Percentiles rank a stretch among this genome's conserved stretches.
phyloP scores from a whole-genome alignment of 2,797 vertebrate species.

The Anomalospiza imberbis region DNA sequence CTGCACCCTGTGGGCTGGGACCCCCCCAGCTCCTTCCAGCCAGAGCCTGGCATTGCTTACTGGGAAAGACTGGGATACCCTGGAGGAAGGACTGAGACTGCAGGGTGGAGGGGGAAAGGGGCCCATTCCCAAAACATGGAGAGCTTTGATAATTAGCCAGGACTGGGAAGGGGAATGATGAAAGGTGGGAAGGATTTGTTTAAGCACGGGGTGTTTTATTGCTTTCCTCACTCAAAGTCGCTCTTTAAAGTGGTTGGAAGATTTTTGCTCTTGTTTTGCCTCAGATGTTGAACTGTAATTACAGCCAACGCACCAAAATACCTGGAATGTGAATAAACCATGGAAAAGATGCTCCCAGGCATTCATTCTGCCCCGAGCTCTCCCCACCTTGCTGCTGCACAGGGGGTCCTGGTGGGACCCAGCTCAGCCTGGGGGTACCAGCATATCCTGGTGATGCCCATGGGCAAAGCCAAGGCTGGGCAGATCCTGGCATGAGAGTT shows the following conservation, averaged over 20 bases:
- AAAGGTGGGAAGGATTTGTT: constrained; percentile 66
- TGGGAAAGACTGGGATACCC: not conserved
- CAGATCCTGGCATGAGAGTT: not conserved
- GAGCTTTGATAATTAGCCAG: constrained; percentile 67
- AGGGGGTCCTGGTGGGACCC: fast-evolving
- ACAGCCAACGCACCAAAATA: constrained; percentile 22
- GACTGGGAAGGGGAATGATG: constrained; percentile 51
- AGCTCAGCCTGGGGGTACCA: not conserved
- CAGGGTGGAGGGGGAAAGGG: not conserved
- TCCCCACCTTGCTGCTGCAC: not conserved
- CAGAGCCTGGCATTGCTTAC: not conserved
- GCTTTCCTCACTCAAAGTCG: constrained; percentile 30
- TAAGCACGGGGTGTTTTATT: constrained; percentile 52
- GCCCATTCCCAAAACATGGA: not conserved
- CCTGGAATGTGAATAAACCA: constrained; percentile 24
- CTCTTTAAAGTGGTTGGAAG: constrained; percentile 64
- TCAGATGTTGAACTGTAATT: constrained; percentile 63
- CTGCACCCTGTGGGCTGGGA: not conserved
- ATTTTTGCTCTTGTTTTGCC: constrained; percentile 47
- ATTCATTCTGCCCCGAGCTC: not conserved
- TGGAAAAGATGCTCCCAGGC: not conserved
- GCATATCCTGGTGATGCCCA: not conserved
- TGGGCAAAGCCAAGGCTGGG: not conserved
- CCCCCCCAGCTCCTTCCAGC: not conserved
- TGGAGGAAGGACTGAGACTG: not conserved